Conservation (phyloP, 2,113 vertebrate species). For the Pseudonaja textilis region DNA sequence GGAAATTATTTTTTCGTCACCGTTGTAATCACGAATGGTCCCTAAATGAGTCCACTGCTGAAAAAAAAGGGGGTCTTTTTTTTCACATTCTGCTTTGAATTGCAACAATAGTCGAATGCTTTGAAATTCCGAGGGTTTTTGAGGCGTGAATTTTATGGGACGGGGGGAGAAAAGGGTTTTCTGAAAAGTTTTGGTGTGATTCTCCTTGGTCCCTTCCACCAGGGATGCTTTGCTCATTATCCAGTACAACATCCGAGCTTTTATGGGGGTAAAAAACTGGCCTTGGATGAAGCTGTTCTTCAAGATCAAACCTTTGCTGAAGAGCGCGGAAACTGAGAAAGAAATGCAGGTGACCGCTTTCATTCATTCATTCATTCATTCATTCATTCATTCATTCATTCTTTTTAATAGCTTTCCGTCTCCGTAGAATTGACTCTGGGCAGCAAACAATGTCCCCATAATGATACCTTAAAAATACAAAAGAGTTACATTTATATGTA, state of each 20-base stretch:
- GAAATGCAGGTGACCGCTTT: conserved; percentile 68
- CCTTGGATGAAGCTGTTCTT: conserved; percentile 91
- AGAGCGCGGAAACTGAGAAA: conserved; percentile 84
- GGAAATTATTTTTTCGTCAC: not conserved
- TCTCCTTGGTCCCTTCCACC: accelerated
- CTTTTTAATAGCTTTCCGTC: no score
- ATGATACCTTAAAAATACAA: no score
- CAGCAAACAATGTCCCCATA: no score
- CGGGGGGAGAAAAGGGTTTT: not conserved
- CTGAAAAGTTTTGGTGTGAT: not conserved
- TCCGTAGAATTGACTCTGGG: no score
- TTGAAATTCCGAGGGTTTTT: not conserved
- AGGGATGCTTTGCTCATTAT: conserved; percentile 87
- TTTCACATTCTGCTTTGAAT: not conserved
- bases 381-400: no score
- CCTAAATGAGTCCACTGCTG: not conserved
- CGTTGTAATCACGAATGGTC: not conserved
- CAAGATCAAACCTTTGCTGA: conserved; percentile 89
- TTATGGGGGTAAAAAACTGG: conserved; percentile 94
- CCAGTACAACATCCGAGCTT: conserved; percentile 91
- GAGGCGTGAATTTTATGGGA: not conserved
- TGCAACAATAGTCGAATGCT: not conserved
- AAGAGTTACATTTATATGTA: no score
- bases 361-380: no score
- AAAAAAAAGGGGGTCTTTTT: no score